Base-by-base conservation (phyloP, 2,888 invertebrate genomes). In the Drosophila nr. perissopoda region DNA sequence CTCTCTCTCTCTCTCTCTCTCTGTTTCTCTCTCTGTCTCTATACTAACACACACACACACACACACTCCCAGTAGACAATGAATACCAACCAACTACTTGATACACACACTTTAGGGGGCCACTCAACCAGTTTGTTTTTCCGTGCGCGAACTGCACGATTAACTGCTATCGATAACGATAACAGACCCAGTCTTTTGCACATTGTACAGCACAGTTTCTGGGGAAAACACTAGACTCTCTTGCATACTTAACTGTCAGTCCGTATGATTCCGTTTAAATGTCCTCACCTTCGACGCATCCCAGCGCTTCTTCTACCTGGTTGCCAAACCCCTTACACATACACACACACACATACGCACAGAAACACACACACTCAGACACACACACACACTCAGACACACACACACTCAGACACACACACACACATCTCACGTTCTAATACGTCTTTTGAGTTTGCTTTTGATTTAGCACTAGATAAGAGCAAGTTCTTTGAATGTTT, bases 401-500 rank as follows among this genome's bases (percentile, higher is more conserved):
- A 46, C n/a, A n/a, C 21, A 38, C 16, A 38, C 21, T 25, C 7
- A 46, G 34, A 58, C 21, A 57, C 52, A 61, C 48, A 34, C 25
- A 29, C 53, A 65, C n/a, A 38, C n/a, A n/a, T 42, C 49, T 16
- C 31, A 49, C 49, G 4, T 51, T 27, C n/a, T 25, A 29, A 60
- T 38, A 60, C n/a, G 13, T 46, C 18, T 25, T 73, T 60, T 64
- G 27, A 66, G 52, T 64, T 56, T 53, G 59, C 60, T 80, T 77
- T 57, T 70, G 59, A 70, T 73, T 73, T 74, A 49, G 73, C 71
- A 76, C 76, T 77, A 52, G 46, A 68, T 76, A 58, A 49, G 66
- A 76, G 74, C 74, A 77, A 68, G 65, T 74, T 66, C 73, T 61
- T 76, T 67, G 74, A 65, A 75, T 75, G 74, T 74, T 74, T 57